Evolutionary conservation across 1,140 invertebrate species (phyloP), one percentile per base, ranked within the genome.

Genomic region (Elymnias hypermnestra): DNA sequence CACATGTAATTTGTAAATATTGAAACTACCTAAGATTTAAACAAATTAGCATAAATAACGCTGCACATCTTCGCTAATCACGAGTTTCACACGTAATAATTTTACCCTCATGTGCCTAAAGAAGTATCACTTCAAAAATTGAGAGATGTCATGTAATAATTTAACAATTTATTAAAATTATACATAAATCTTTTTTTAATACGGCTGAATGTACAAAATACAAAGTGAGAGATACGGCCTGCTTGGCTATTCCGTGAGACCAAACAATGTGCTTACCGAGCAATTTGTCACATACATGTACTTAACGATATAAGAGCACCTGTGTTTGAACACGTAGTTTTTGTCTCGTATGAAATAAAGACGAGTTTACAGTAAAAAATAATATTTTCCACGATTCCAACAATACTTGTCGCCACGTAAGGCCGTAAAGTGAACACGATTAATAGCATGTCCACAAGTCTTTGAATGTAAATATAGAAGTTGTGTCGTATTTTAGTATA

Each of bases 271-370:
- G 47, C 50, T 47, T 46, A 43, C 50, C 23, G 31, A 43, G 43
- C 51, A 54, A 62, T 62, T 62, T 62, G 58, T 62, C 58, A 57
- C 54, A 48, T 36, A 48, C 45, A 18, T 57, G 45, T 53, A 50
- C 46, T 25, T 41, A 21, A 23, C 9, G 28, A 39, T 39, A 39
- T 10, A 18, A 23, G 26, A 44, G 21, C 43, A 45, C 43, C 43
- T 45, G 43, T 45, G 35, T 37, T 21, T 7, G 7, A 18, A n/a
- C 13, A 15, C 29, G 8, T 28, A 9, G 23, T 18, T 40, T 40
- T 18, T 40, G 28, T 40, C 28, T 3, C 15, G 7, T 26, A 26
- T 7, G 7, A 0, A 17, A 40, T n/a, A 40, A 28, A 9, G 38
- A n/a, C 23, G 17, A 40, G 7, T n/a, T 26, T 40, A n/a, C 33